Percentiles rank a stretch among this genome's conserved stretches.
Conservation (phyloP, 92 coral and sea anemone species). For the Heteractis magnifica region DNA sequence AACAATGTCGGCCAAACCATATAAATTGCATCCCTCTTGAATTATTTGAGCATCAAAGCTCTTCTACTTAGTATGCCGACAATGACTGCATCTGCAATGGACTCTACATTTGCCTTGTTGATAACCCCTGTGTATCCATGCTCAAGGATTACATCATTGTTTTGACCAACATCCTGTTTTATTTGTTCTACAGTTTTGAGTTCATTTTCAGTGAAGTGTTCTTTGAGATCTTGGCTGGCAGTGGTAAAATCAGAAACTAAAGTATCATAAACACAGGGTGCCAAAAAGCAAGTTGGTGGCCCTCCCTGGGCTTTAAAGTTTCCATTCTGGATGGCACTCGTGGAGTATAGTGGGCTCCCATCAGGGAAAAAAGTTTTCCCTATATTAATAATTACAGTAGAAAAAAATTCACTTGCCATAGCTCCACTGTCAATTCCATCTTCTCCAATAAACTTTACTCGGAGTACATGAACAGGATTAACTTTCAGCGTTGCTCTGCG, state of each 20-base stretch:
- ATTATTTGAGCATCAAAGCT: constrained; percentile 26
- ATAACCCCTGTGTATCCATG: constrained; percentile 67
- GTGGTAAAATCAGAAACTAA: constrained; percentile 15
- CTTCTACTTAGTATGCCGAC: constrained; percentile 38
- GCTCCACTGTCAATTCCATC: constrained; percentile 70
- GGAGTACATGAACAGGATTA: constrained; percentile 38
- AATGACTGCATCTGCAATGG: constrained; percentile 42
- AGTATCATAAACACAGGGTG: constrained; percentile 54
- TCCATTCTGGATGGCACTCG: constrained; percentile 64
- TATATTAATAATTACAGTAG: constrained; percentile 45
- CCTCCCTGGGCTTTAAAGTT: constrained; percentile 72
- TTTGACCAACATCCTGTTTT: constrained; percentile 44
- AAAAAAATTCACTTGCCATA: constrained; percentile 61
- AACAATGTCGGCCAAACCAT: constrained; percentile 36
- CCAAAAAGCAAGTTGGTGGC: constrained; percentile 69
- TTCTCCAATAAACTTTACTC: constrained; percentile 64
- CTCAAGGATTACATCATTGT: constrained; percentile 55
- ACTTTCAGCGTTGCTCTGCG: constrained; percentile 55
- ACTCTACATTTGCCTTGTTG: constrained; percentile 37
- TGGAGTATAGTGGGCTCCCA: constrained; percentile 63
- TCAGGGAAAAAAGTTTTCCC: constrained; percentile 58
- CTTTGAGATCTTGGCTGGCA: constrained; percentile 9
- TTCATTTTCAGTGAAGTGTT: constrained; percentile 65
- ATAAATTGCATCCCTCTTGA: constrained; percentile 34
- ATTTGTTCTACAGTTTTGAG: constrained; percentile 43